A percentile compares a stretch with the other conserved stretches of the same genome.
Conservation (phyloP, 2,113 vertebrate genomes). For the Thunnus maccoyii region DNA sequence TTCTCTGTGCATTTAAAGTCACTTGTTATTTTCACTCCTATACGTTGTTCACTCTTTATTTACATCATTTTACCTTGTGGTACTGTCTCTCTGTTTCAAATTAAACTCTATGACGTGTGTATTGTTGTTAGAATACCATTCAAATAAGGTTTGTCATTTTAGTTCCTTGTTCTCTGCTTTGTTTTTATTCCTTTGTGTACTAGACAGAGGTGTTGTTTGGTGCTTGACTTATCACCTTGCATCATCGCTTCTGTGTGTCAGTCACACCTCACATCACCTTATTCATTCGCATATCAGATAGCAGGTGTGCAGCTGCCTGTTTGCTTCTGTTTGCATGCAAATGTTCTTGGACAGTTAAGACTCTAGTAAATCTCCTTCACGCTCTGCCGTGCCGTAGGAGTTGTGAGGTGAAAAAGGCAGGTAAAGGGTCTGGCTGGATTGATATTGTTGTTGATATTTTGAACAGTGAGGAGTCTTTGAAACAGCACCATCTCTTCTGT, state of each 20-base stretch:
- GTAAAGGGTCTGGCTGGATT: background rate
- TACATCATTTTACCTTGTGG: background rate
- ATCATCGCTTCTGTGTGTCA: background rate
- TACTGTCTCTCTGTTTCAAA: background rate
- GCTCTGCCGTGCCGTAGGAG: background rate
- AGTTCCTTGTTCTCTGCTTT: background rate
- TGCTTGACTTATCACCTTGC: background rate
- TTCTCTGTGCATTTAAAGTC: background rate
- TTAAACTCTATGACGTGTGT: background rate
- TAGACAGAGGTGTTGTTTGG: background rate
- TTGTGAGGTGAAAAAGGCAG: background rate
- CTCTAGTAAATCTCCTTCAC: background rate
- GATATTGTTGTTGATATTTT: background rate
- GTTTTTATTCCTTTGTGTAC: background rate
- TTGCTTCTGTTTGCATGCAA: background rate
- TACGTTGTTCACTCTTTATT: background rate
- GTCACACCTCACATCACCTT: background rate
- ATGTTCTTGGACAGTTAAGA: background rate
- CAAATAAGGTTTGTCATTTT: background rate
- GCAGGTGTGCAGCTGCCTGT: background rate
- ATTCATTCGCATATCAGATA: background rate
- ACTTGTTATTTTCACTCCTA: conserved; percentile 1
- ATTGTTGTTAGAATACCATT: background rate
- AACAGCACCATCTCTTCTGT: conserved; percentile 23
- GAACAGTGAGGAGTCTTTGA: conserved; percentile 15